Evolutionary conservation across 2,888 invertebrate genomes (phyloP).

Genomic region (Xestia c-nigrum): DNA sequence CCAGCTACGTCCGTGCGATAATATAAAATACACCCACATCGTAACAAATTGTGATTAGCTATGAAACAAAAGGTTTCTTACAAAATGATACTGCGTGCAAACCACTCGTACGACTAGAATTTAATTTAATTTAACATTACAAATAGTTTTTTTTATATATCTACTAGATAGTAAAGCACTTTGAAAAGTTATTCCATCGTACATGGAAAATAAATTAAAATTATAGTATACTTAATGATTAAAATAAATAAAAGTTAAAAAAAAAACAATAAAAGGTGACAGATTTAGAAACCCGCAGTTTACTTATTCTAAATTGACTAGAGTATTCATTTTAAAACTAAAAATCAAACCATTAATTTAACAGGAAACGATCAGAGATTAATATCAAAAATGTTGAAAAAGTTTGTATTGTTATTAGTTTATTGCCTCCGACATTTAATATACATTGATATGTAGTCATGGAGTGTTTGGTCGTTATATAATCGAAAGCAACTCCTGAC

Average conservation of each 20-base stretch:
- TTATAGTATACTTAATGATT: constrained; percentile 43
- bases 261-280: constrained; percentile 46
- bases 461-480: constrained; percentile 77
- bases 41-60: constrained; percentile 85
- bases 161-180: constrained; percentile 91
- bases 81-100: constrained; percentile 79
- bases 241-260: constrained; percentile 36
- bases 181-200: constrained; percentile 87
- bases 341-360: constrained; percentile 53
- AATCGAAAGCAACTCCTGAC: constrained; percentile 63
- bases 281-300: constrained; percentile 69
- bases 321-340: constrained; percentile 70
- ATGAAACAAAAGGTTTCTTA: constrained; percentile 65
- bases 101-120: constrained; percentile 86
- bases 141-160: constrained; percentile 86
- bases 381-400: constrained; percentile 48
- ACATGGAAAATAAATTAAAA: constrained; percentile 76
- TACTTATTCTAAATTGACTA: constrained; percentile 88
- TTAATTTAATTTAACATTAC: constrained; percentile 87
- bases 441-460: constrained; percentile 87
- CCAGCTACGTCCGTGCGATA: constrained; percentile 57
- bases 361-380: constrained; percentile 21
- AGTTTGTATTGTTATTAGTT: constrained; percentile 71
- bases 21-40: constrained; percentile 87
- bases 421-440: constrained; percentile 84